Evolutionary conservation across 2,888 invertebrate species (phyloP), one percentile per base, ranked within the genome.

Genomic region (Aleiodes testaceus): DNA sequence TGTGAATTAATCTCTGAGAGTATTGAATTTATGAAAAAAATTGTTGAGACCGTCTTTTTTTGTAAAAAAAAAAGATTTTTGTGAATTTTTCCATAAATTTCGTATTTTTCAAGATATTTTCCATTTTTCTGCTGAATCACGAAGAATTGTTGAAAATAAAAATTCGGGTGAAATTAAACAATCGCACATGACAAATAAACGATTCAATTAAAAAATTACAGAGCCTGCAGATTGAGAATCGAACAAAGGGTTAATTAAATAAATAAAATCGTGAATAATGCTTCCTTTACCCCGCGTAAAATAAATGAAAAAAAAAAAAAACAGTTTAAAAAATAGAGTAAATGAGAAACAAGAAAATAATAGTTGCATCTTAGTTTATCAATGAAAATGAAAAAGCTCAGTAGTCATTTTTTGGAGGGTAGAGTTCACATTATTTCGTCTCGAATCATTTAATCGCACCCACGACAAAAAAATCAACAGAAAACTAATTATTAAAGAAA

Each of bases 361-460:
- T 59, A 59, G 42, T 16, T 42, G 42, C 26, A 36, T 59, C 59
- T 42, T 59, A 59, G 59, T 36, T 59, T 30, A 59, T 30, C 42
- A 42, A 6, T 36, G 9, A 36, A 36, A 36, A 9, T 2, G 36
- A 55, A 14, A 49, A 16, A 55, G 20, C 36, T 59, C 42, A 36
- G 14, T 36, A 59, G 59, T 59, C 1, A 42, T 42, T 59, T 36
- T 53, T 59, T 36, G 36, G 52, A 49, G 55, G 59, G 11, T 66
- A 66, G 70, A 55, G 55, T 70, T 70, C 74, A 70, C 73, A 59
- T 73, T 71, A 73, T 75, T 74, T 66, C 70, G 70, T 70, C 53
- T 70, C 63, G 49, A 66, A 67, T 67, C 67, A 73, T 75, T 70
- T 68, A 64, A 73, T 73, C 68, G 72, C 73, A 69, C 67, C 49